Base-by-base conservation (phyloP, 1,140 invertebrate species). In the Stegodyphus dumicola region DNA sequence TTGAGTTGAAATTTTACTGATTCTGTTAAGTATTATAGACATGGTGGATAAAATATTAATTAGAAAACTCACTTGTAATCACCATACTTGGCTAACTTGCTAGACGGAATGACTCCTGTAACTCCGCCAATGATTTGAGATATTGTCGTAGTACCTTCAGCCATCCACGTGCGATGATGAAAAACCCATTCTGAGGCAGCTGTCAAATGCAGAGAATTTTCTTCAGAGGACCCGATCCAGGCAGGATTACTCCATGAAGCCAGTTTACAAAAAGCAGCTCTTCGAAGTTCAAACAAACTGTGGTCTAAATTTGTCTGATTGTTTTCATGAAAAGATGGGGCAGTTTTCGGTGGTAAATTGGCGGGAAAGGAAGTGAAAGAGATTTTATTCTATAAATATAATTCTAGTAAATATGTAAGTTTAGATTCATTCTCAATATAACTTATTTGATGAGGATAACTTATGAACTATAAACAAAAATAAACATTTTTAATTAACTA, bases 1-100 rank as follows among this genome's bases (percentile, higher is more conserved):
- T 33, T 33, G 33, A 33, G 33, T 33, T 1, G 33, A 33, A 33
- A 33, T 33, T 33, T 3, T 33, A 33, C 33, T 33, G 3, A 1
- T 33, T 33, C 33, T 33, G 33, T 33, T 33, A 33, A 33, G 33
- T 33, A 33, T 33, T 33, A 33, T 33, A 33, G 33, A 33, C 3
- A 3, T 1, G 33, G 33, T 33, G 33, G 33, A 33, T 33, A 33
- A 33, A 33, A 33, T 33, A 3, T 33, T 33, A 3, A 33, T 33
- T 33, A 33, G 33, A 33, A 33, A 1, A 66, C 54, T 18, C 15
- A 83, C 80, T 71, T 83, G 51, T 53, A 83, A 75, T 83, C 71
- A 7, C 80, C 80, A n/a, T 83, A 83, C 33, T 15, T 52, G 6
- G 80, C 80, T 0, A 83, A 18, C 52, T 67, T 75, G 49, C 80